Conservation (phyloP, 2,797 vertebrate species). For the Staurois parvus region DNA sequence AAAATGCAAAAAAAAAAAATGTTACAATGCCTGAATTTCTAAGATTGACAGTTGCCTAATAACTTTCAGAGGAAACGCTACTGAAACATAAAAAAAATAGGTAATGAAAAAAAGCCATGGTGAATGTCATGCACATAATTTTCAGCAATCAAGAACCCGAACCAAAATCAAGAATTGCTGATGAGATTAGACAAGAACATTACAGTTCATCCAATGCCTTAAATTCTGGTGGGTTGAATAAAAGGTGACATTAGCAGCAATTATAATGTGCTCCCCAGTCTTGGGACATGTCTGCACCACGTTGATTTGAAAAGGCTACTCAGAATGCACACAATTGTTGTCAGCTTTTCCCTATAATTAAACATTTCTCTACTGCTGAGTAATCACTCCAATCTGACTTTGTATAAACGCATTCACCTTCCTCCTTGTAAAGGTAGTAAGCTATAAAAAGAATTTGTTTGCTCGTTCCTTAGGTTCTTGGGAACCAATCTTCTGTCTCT, state of each 20-base stretch:
- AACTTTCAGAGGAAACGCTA: conserved; percentile 3
- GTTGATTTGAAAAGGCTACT: conserved; percentile 44
- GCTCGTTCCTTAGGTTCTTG: not conserved
- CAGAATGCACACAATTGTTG: conserved; percentile 30
- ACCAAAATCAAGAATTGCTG: conserved; percentile 16
- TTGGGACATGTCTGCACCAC: conserved; percentile 31
- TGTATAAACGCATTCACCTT: conserved; percentile 29
- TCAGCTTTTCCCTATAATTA: conserved; percentile 54
- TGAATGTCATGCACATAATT: conserved; percentile 44
- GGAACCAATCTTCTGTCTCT: conserved; percentile 30
- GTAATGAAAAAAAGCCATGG: not conserved
- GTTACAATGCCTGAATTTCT: not conserved
- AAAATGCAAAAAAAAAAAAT: not conserved
- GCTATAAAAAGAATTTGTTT: conserved; percentile 1
- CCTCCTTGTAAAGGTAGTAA: not conserved
- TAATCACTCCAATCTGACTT: conserved; percentile 24
- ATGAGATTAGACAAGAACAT: conserved; percentile 56
- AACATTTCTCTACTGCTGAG: conserved; percentile 30
- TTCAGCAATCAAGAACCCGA: conserved; percentile 20
- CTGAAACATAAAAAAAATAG: not conserved
- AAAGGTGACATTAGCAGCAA: conserved; percentile 48
- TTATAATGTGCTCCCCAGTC: conserved; percentile 18
- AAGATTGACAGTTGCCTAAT: conserved; percentile 17
- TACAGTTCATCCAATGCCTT: conserved; percentile 16
- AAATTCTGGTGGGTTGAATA: conserved; percentile 20